Percentiles rank a stretch among this genome's conserved stretches.
Evolutionary conservation across 92 coral and sea anemone species (phyloP).

Genomic region (Blastomussa wellsi): DNA sequence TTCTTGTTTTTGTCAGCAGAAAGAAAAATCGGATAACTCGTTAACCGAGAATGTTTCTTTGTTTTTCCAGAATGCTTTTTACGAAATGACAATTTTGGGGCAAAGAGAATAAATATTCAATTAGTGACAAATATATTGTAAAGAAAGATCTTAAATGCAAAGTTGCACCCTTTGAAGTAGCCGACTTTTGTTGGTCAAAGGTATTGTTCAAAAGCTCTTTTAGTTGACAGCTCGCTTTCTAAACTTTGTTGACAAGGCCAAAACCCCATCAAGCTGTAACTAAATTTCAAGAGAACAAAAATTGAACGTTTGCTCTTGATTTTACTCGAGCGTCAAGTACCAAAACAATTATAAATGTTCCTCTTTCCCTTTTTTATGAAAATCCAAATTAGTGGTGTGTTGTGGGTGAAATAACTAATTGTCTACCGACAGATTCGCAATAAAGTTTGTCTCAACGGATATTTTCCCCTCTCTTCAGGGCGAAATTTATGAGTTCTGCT

Average conservation of each 20-base stretch:
- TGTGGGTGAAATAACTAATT: slow-evolving; percentile 38
- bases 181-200: slow-evolving; percentile 40
- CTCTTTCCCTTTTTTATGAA: neutral
- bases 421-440: slow-evolving; percentile 46
- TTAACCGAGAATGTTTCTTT: slow-evolving; percentile 47
- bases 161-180: slow-evolving; percentile 53
- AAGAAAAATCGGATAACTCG: slow-evolving; percentile 18
- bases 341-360: neutral
- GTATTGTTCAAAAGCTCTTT: slow-evolving; percentile 46
- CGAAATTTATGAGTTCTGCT: slow-evolving; percentile 67
- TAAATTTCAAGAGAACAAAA: slow-evolving; percentile 44
- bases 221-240: slow-evolving; percentile 40
- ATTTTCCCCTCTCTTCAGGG: slow-evolving; percentile 33
- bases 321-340: neutral
- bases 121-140: slow-evolving; percentile 60
- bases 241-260: slow-evolving; percentile 41
- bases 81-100: slow-evolving; percentile 60
- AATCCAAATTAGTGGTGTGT: slow-evolving; percentile 35
- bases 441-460: slow-evolving; percentile 57
- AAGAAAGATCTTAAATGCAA: slow-evolving; percentile 45
- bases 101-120: slow-evolving; percentile 80
- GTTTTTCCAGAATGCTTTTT: slow-evolving; percentile 57
- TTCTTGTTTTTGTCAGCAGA: slow-evolving; percentile 1
- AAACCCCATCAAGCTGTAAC: slow-evolving; percentile 35
- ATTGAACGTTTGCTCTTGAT: neutral